These are phyloP conservation scores for Xenus cinereus DNA, from an alignment of 2,113 vertebrate genomes.

Conservation along the genomic window DNA sequence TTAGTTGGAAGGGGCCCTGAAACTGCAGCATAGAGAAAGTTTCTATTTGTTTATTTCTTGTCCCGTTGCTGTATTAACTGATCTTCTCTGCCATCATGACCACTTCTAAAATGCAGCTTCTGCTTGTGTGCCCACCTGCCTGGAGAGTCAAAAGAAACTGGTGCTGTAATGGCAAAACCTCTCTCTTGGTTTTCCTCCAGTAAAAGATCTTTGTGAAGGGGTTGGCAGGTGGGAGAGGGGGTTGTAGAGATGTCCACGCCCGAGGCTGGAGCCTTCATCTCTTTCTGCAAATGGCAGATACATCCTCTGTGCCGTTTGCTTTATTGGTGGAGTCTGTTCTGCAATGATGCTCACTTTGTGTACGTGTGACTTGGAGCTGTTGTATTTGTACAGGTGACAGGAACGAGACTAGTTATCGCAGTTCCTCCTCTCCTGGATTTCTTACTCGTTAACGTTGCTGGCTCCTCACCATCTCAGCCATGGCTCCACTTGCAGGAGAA, in stretches of 20 bases:
- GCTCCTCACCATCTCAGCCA: not conserved
- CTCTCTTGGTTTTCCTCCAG: not conserved
- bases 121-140: not conserved
- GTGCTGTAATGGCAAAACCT: not conserved
- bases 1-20: not conserved
- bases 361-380: not conserved
- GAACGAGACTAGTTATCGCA: not conserved
- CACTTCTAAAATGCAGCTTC: not conserved
- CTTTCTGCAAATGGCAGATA: not conserved
- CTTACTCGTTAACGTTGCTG: not conserved
- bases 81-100: not conserved
- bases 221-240: not conserved
- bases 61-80: not conserved
- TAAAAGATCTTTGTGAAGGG: not conserved
- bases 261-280: not conserved
- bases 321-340: not conserved
- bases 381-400: not conserved
- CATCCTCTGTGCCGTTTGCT: rapidly evolving
- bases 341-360: not conserved
- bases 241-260: not conserved
- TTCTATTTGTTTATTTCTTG: not conserved
- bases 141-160: not conserved
- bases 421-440: not conserved
- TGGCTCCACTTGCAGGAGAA: not conserved
- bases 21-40: not conserved